phyloP scores from a whole-genome alignment of 1,140 invertebrate species.

The Papilio helenus region DNA sequence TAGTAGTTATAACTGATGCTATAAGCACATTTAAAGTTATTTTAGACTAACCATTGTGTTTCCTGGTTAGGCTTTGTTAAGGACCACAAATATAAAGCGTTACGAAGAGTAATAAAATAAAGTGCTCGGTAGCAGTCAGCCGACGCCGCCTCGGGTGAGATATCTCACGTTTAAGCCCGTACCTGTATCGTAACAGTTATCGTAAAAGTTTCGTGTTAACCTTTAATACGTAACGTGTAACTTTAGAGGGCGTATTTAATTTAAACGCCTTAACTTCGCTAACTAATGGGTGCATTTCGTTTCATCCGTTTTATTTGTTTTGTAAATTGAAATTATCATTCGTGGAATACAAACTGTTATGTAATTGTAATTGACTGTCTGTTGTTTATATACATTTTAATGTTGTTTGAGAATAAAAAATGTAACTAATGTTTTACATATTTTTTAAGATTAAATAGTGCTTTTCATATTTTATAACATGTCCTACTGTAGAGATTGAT shows the following conservation, averaged over 20 bases:
- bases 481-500: too few species aligned
- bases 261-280: constrained; percentile 15
- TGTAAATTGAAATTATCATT: constrained; percentile 23
- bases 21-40: background rate
- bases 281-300: constrained; percentile 17
- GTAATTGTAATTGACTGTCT: background rate
- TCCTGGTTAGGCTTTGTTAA: background rate
- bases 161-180: constrained; percentile 20
- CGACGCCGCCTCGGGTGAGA: constrained; percentile 15
- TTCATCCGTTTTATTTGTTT: constrained; percentile 15
- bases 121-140: constrained; percentile 15
- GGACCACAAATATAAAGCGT: constrained; percentile 17
- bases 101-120: constrained; percentile 33
- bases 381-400: background rate
- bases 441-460: too few species aligned
- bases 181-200: constrained; percentile 27
- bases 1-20: too few species aligned
- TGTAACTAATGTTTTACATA: too few species aligned
- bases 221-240: constrained; percentile 29
- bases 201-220: constrained; percentile 32
- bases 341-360: constrained; percentile 5
- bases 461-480: too few species aligned
- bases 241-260: constrained; percentile 32
- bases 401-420: background rate
- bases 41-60: background rate